Percentiles rank a stretch among this genome's conserved stretches.
phyloP scores from a whole-genome alignment of 2,888 invertebrate species.

The Rapana venosa region DNA sequence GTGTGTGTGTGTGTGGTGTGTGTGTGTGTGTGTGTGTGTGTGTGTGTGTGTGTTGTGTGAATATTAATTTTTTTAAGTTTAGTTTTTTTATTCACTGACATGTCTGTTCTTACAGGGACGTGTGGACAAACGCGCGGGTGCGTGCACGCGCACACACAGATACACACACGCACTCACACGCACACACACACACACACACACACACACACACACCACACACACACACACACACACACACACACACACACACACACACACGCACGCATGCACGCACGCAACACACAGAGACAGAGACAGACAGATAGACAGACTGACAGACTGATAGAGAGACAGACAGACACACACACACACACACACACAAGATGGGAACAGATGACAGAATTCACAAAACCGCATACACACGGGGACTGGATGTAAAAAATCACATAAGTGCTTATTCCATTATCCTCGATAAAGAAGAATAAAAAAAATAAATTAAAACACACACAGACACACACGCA shows the following conservation, averaged over 20 bases:
- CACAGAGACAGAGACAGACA: background rate
- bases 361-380: background rate
- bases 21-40: too few species aligned
- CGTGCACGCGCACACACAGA: background rate
- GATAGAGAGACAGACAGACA: too few species aligned
- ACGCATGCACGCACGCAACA: background rate
- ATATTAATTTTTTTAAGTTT: too few species aligned
- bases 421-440: too few species aligned
- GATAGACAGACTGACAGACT: too few species aligned
- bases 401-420: too few species aligned
- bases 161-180: background rate
- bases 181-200: background rate
- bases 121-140: background rate
- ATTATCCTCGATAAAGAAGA: too few species aligned
- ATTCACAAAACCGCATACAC: background rate
- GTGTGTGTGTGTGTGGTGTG: too few species aligned
- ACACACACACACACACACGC: slow-evolving; percentile 7
- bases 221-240: background rate
- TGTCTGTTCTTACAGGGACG: too few species aligned
- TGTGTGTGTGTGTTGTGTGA: too few species aligned
- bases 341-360: background rate
- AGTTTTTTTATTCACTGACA: too few species aligned
- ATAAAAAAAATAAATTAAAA: too few species aligned
- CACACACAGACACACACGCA: background rate
- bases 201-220: background rate